Conservation (phyloP, 92 coral and sea anemone species). For the Porites lobata region DNA sequence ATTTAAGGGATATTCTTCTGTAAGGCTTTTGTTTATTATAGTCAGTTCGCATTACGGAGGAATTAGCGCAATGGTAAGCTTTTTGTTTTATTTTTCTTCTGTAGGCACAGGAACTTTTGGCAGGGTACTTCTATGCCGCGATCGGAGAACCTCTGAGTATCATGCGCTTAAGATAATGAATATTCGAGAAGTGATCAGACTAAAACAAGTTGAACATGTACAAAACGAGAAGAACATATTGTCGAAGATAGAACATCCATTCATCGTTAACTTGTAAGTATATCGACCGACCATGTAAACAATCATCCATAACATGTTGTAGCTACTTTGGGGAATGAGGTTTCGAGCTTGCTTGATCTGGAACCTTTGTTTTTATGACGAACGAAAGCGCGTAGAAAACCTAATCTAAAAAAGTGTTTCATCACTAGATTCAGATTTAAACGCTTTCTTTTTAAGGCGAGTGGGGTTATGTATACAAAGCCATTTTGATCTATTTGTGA, state of each 20-base stretch:
- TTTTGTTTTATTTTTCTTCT: not conserved
- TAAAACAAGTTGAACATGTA: slow-evolving; percentile 99
- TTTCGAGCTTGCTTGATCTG: not conserved
- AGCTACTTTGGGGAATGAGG: slow-evolving; percentile 6
- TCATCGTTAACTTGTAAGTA: slow-evolving; percentile 98
- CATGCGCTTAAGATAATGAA: slow-evolving; percentile 97
- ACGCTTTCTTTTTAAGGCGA: slow-evolving; percentile 1
- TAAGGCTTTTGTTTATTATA: slow-evolving; percentile 32
- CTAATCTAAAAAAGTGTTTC: not conserved
- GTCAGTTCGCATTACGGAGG: slow-evolving; percentile 26
- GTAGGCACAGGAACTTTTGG: slow-evolving; percentile 99
- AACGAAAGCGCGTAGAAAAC: not conserved
- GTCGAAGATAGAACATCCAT: slow-evolving; percentile 94
- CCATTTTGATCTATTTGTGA: slow-evolving; percentile 10
- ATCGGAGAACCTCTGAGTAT: slow-evolving; percentile 85
- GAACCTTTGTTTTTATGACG: too few species aligned
- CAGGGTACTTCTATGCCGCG: slow-evolving; percentile 88
- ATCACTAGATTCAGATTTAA: not conserved
- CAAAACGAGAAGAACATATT: slow-evolving; percentile 97
- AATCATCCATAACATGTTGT: slow-evolving; percentile 35
- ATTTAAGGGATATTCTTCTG: slow-evolving; percentile 10
- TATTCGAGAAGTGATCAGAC: slow-evolving; percentile 96
- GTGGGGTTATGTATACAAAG: slow-evolving; percentile 40
- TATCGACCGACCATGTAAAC: slow-evolving; percentile 28
- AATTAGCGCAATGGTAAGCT: not conserved